Conservation (phyloP, 2,888 invertebrate genomes). For the Amphiduros pacificus region DNA sequence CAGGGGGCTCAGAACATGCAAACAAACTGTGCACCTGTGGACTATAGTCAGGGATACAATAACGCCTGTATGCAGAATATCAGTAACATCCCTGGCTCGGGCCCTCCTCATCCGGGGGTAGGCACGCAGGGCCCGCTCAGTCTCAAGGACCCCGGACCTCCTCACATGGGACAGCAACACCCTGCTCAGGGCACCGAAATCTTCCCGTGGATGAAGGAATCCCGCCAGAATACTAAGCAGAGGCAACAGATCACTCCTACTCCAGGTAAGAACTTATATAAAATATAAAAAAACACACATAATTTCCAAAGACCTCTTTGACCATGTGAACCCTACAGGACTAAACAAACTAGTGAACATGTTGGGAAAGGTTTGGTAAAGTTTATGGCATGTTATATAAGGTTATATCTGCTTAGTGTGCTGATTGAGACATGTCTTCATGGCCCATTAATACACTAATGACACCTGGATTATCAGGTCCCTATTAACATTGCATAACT, state of each 20-base stretch:
- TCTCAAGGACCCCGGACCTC: background rate
- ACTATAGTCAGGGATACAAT: conserved; percentile 13
- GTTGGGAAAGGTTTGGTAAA: no score
- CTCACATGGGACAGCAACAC: conserved; percentile 2
- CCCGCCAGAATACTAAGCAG: conserved; percentile 41
- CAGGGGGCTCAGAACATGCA: conserved; percentile 18
- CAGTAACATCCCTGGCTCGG: conserved; percentile 1
- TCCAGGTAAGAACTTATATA: conserved; percentile 20
- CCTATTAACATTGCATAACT: no score
- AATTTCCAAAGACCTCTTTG: no score
- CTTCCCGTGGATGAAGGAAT: conserved; percentile 54
- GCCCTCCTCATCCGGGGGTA: background rate
- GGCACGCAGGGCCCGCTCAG: conserved; percentile 5
- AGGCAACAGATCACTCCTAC: conserved; percentile 18
- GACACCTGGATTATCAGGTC: no score
- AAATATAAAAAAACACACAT: no score
- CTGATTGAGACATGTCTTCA: no score
- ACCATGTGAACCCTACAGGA: no score
- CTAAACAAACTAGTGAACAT: no score
- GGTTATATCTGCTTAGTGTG: no score
- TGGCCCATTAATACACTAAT: no score
- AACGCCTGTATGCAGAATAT: conserved; percentile 38
- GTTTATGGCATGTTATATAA: no score
- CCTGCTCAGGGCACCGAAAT: conserved; percentile 35
- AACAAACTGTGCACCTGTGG: background rate